phyloP scores from a whole-genome alignment of 2,113 vertebrate genomes.

The Poeciliopsis retropinna region DNA sequence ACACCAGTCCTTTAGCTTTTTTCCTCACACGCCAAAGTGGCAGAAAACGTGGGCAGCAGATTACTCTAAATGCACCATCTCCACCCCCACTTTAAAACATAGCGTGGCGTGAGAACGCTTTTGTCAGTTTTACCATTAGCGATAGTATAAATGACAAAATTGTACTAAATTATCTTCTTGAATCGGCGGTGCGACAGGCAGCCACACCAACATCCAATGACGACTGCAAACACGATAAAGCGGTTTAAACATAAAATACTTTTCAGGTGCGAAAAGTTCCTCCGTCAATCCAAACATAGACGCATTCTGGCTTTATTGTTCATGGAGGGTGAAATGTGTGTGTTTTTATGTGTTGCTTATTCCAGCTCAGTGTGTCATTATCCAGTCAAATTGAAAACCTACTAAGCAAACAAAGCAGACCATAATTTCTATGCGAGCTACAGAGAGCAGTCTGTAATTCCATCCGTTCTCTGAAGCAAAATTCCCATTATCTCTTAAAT shows the following conservation, averaged over 20 bases:
- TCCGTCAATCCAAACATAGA: slow-evolving; percentile 29
- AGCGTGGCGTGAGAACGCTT: too few relatives aligned
- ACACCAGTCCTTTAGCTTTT: not conserved
- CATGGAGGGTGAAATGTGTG: slow-evolving; percentile 28
- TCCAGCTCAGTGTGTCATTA: slow-evolving; percentile 59
- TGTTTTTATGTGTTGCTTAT: slow-evolving; percentile 42
- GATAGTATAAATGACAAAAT: too few relatives aligned
- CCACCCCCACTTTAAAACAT: not conserved
- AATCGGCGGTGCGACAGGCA: too few relatives aligned
- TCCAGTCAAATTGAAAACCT: slow-evolving; percentile 51
- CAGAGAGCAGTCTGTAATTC: slow-evolving; percentile 39
- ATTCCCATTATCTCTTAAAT: slow-evolving; percentile 43
- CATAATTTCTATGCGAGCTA: slow-evolving; percentile 54
- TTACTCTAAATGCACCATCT: not conserved
- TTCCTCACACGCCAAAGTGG: not conserved
- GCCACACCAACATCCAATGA: too few relatives aligned
- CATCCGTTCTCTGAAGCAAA: slow-evolving; percentile 27
- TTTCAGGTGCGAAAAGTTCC: slow-evolving; percentile 21
- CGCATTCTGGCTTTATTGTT: slow-evolving; percentile 46
- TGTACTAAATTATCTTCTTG: too few relatives aligned
- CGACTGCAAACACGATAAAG: not conserved
- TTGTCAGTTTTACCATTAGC: too few relatives aligned
- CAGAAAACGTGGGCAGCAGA: not conserved
- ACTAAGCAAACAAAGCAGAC: slow-evolving; percentile 49
- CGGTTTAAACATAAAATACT: not conserved